Conservation (phyloP, 1,140 invertebrate species). For the Solen grandis region DNA sequence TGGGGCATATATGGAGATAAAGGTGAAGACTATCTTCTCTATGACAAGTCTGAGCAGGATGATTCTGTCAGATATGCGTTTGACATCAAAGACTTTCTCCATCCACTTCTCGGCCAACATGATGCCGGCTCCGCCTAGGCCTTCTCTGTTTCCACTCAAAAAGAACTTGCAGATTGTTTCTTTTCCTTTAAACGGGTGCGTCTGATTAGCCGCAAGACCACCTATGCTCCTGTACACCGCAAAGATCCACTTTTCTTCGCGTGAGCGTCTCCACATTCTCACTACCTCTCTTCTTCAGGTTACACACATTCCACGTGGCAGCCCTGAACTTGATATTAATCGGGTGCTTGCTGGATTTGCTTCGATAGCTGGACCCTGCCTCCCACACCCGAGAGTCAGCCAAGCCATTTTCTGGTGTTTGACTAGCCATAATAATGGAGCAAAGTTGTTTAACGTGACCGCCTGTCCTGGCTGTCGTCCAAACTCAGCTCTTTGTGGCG, state of each 20-base stretch:
- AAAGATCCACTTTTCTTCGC: slow-evolving; percentile 11
- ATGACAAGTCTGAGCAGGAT: neutral
- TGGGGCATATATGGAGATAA: too few relatives aligned
- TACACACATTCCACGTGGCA: slow-evolving; percentile 3
- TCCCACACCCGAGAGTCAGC: too few relatives aligned
- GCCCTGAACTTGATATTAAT: too few relatives aligned
- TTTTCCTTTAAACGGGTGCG: neutral
- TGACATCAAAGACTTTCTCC: too few relatives aligned
- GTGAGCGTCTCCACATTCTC: slow-evolving; percentile 26
- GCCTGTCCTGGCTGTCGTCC: too few relatives aligned
- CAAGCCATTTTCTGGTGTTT: neutral
- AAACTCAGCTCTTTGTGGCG: slow-evolving; percentile 14
- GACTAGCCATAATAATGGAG: too few relatives aligned
- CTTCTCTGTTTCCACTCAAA: neutral
- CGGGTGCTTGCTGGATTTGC: too few relatives aligned
- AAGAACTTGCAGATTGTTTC: slow-evolving; percentile 8
- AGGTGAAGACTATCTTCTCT: slow-evolving; percentile 1
- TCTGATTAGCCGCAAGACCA: slow-evolving; percentile 2
- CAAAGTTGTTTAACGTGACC: too few relatives aligned
- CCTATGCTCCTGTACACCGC: slow-evolving; percentile 5
- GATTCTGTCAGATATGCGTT: too few relatives aligned
- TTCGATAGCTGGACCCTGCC: too few relatives aligned
- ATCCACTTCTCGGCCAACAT: too few relatives aligned
- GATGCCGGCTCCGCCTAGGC: too few relatives aligned
- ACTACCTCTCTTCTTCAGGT: neutral